Conservation (phyloP, 2,888 invertebrate species). For the Ormyrus labotus region DNA sequence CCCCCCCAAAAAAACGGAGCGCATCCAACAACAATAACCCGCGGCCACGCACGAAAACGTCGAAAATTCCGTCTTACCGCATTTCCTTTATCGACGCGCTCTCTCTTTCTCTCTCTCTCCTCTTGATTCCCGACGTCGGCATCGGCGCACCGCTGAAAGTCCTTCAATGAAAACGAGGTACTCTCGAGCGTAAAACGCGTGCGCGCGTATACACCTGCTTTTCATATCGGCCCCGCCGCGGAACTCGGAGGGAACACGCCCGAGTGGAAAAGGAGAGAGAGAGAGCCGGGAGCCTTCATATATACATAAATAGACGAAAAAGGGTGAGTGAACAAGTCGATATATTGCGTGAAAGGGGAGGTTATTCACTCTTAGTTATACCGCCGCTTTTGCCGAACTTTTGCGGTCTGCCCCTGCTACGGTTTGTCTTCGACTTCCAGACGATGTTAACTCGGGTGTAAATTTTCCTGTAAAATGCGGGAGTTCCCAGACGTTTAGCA, state of each 20-base stretch:
- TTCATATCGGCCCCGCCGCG: slow-evolving; percentile 18
- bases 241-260: background rate
- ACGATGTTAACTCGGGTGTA: too few species aligned
- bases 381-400: background rate
- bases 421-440: background rate
- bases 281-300: slow-evolving; percentile 20
- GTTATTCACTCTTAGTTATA: slow-evolving; percentile 17
- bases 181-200: slow-evolving; percentile 13
- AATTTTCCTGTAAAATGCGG: too few species aligned
- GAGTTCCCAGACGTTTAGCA: too few species aligned
- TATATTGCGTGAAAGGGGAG: slow-evolving; percentile 18
- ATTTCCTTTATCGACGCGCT: background rate
- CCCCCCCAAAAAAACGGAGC: too few species aligned
- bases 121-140: background rate
- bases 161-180: slow-evolving; percentile 30
- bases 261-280: background rate
- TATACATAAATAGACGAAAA: background rate
- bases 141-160: background rate
- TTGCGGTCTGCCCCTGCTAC: background rate
- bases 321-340: slow-evolving; percentile 11
- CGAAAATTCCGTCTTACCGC: slow-evolving; percentile 34
- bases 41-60: background rate
- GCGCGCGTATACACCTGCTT: background rate
- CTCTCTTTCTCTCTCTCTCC: background rate
- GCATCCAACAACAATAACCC: slow-evolving; percentile 19